A percentile compares a stretch with the other conserved stretches of the same genome.
phyloP scores from a whole-genome alignment of 2,113 vertebrate genomes.

The Crypturellus undulatus region DNA sequence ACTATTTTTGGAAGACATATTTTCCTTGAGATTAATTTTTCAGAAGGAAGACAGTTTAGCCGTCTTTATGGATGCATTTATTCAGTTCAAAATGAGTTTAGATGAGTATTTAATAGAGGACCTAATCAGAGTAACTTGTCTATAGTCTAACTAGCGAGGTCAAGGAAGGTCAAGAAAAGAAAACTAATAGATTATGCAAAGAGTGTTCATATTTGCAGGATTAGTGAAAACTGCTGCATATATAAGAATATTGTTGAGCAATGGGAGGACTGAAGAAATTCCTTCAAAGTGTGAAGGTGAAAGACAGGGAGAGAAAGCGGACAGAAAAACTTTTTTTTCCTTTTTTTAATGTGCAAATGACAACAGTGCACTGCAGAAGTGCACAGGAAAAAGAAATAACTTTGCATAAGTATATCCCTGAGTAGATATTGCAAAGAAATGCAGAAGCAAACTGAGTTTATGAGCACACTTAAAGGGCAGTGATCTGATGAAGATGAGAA shows the following conservation, averaged over 20 bases:
- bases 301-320: background rate
- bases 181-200: background rate
- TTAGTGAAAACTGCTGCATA: background rate
- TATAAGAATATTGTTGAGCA: background rate
- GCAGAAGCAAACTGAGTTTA: background rate
- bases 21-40: background rate
- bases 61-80: background rate
- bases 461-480: slow-evolving; percentile 29
- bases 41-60: background rate
- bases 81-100: background rate
- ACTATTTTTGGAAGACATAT: background rate
- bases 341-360: background rate
- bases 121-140: background rate
- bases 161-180: background rate
- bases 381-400: background rate
- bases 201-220: background rate
- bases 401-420: background rate
- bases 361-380: background rate
- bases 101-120: background rate
- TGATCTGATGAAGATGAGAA: slow-evolving; percentile 20
- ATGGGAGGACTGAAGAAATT: background rate
- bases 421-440: background rate
- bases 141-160: background rate
- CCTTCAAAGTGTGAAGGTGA: slow-evolving; percentile 19
- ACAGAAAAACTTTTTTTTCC: background rate